A percentile compares a stretch with the other conserved stretches of the same genome.
Conservation (phyloP, 1,140 invertebrate species). For the Frieseomelitta varia region DNA sequence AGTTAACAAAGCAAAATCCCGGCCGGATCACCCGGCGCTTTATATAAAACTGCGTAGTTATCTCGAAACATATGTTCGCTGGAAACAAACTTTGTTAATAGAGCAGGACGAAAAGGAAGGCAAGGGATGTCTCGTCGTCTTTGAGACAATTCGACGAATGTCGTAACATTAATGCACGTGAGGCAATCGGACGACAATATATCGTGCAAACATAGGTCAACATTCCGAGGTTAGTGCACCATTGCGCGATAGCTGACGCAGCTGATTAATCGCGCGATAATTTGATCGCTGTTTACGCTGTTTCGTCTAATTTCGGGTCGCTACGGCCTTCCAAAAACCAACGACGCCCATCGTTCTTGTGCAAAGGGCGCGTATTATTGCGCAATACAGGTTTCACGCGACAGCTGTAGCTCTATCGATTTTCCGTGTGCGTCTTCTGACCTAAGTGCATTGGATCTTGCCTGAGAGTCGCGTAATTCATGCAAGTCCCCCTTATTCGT, state of each 20-base stretch:
- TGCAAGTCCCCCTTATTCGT: conserved; percentile 57
- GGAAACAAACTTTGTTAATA: background rate
- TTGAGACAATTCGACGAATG: background rate
- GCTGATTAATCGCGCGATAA: background rate
- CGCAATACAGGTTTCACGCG: conserved; percentile 25
- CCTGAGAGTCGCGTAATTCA: conserved; percentile 38
- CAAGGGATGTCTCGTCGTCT: background rate
- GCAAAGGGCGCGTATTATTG: conserved; percentile 21
- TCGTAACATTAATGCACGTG: background rate
- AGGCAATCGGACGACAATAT: background rate
- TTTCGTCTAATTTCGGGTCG: background rate
- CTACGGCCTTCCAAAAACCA: background rate
- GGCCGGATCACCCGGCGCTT: background rate
- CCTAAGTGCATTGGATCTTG: conserved; percentile 9
- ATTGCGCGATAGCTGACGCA: background rate
- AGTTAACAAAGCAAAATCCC: background rate
- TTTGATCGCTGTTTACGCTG: background rate
- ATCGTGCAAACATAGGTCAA: conserved; percentile 5
- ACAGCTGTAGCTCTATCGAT: conserved; percentile 58
- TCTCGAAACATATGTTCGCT: background rate
- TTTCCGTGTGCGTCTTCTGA: conserved; percentile 49
- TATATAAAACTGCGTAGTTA: conserved; percentile 14
- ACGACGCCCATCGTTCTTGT: too few relatives aligned
- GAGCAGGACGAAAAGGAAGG: too few relatives aligned
- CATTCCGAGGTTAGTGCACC: background rate